Evolutionary conservation across 2,888 invertebrate genomes (phyloP).

Genomic region (Epirrhoe alternata): DNA sequence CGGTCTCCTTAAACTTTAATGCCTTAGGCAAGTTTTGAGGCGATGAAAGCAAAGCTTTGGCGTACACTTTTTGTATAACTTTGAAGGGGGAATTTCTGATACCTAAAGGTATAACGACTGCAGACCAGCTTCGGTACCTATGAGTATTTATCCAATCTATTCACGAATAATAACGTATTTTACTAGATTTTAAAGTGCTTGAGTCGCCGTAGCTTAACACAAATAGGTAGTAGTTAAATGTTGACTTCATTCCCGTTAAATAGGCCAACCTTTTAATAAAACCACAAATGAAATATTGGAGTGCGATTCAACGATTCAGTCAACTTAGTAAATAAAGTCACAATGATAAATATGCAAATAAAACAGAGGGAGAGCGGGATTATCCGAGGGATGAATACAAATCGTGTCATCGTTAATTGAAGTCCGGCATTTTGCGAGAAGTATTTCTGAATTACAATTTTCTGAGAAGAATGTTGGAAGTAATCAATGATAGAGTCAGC

Average conservation of each 20-base stretch:
- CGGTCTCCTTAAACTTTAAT: constrained; percentile 22
- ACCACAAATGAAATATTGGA: constrained; percentile 22
- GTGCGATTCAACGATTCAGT: constrained; percentile 49
- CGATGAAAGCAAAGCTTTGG: constrained; percentile 21
- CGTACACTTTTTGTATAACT: constrained; percentile 24
- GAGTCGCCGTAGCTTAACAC: too few relatives aligned
- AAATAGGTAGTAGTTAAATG: neutral
- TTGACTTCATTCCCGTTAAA: neutral
- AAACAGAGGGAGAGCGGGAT: constrained; percentile 57
- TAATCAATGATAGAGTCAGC: neutral
- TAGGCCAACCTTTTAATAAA: constrained; percentile 21
- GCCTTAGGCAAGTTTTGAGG: constrained; percentile 23
- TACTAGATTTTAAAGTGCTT: too few relatives aligned
- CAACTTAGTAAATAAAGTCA: constrained; percentile 54
- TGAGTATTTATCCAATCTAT: too few relatives aligned
- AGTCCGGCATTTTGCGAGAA: constrained; percentile 58
- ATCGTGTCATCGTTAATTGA: constrained; percentile 66
- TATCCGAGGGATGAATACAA: constrained; percentile 68
- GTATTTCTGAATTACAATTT: constrained; percentile 54
- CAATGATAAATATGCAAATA: constrained; percentile 62
- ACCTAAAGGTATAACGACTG: too few relatives aligned
- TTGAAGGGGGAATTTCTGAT: constrained; percentile 10
- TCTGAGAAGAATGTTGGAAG: neutral
- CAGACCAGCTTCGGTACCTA: too few relatives aligned
- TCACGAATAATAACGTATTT: too few relatives aligned